phyloP scores from a whole-genome alignment of 1,140 invertebrate genomes.

The Trypoxylus dichotomus region DNA sequence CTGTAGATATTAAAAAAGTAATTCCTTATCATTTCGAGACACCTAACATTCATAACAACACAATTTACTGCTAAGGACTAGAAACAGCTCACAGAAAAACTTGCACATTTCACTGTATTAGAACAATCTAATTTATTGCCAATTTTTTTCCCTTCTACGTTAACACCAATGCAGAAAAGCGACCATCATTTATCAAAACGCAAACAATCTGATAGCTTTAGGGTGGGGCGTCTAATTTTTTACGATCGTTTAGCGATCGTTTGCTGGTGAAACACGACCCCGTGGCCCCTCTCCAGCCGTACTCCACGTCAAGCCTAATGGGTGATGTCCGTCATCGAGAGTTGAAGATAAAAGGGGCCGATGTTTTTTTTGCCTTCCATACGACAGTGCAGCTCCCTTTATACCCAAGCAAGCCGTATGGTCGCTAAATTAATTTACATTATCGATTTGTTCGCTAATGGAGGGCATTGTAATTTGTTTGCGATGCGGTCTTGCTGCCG shows the following conservation, averaged over 20 bases:
- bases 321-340: not conserved
- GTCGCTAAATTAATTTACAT: not conserved
- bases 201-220: not conserved
- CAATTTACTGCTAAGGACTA: no score
- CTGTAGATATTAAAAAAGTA: no score
- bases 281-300: not conserved
- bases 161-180: not conserved
- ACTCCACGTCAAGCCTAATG: not conserved
- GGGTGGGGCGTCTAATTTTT: not conserved
- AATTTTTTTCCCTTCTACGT: not conserved
- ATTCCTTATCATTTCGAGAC: no score
- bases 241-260: slow-evolving; percentile 2
- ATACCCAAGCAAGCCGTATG: not conserved
- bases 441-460: not conserved
- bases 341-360: not conserved
- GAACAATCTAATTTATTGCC: not conserved
- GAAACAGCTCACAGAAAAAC: no score
- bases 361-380: not conserved
- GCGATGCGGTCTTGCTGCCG: not conserved
- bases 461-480: not conserved
- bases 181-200: slow-evolving; percentile 2
- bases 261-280: not conserved
- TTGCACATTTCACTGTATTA: not conserved
- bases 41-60: no score
- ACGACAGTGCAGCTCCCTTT: not conserved